Percentiles rank a stretch among this genome's conserved stretches.
Conservation (phyloP, 2,797 vertebrate genomes). For the Chaunax sp. region DNA sequence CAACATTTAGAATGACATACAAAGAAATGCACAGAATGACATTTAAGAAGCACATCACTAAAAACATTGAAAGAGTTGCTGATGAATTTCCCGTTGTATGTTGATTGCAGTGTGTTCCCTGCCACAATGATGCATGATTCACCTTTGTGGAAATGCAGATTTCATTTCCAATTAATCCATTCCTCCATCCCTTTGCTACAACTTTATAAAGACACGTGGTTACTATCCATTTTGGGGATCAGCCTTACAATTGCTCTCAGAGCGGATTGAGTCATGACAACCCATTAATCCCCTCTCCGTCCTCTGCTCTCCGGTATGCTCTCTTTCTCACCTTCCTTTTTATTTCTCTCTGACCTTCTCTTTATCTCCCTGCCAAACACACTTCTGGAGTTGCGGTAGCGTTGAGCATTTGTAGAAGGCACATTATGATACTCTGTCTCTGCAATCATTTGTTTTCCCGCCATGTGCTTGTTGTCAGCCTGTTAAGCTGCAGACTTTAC, state of each 20-base stretch:
- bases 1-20: too few relatives aligned
- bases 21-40: too few relatives aligned
- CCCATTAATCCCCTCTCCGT: slow-evolving; percentile 57
- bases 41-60: too few relatives aligned
- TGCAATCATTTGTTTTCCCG: slow-evolving; percentile 69
- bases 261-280: slow-evolving; percentile 61
- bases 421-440: slow-evolving; percentile 52
- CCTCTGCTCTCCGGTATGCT: slow-evolving; percentile 45
- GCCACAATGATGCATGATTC: too few relatives aligned
- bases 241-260: slow-evolving; percentile 38
- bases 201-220: slow-evolving; percentile 34
- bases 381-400: slow-evolving; percentile 43
- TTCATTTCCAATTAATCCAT: background rate
- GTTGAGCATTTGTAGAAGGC: slow-evolving; percentile 47
- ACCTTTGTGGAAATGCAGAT: too few relatives aligned
- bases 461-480: slow-evolving; percentile 44
- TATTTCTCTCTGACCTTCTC: slow-evolving; percentile 59
- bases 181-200: slow-evolving; percentile 3
- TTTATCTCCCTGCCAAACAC: slow-evolving; percentile 61
- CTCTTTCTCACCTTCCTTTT: slow-evolving; percentile 56
- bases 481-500: slow-evolving; percentile 65
- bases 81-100: too few relatives aligned
- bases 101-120: too few relatives aligned
- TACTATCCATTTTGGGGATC: slow-evolving; percentile 43
- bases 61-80: too few relatives aligned